Evolutionary conservation across 2,888 invertebrate genomes (phyloP).

Genomic region (Ariolimax columbianus): DNA sequence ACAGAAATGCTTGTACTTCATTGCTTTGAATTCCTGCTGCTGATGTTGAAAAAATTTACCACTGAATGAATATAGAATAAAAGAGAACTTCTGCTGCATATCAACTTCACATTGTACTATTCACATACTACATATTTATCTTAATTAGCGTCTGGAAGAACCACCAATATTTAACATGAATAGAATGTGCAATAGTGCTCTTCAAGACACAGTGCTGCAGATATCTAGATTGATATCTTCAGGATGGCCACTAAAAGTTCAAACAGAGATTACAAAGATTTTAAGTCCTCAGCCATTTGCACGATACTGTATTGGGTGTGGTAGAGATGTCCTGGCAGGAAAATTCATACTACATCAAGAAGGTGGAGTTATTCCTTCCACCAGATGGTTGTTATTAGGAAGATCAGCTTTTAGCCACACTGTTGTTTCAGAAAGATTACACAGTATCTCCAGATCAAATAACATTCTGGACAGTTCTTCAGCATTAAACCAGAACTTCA

Average conservation of each 20-base stretch:
- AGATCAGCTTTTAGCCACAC: neutral
- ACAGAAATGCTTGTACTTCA: neutral
- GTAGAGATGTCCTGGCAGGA: neutral
- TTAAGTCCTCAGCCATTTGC: neutral
- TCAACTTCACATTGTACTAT: neutral
- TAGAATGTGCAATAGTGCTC: neutral
- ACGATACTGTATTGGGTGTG: neutral
- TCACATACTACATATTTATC: neutral
- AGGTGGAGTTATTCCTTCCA: neutral
- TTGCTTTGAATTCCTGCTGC: conserved; percentile 29
- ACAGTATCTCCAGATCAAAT: neutral
- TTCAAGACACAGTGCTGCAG: no score
- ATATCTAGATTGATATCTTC: neutral
- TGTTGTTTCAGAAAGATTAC: neutral
- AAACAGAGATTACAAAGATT: neutral
- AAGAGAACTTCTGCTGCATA: neutral
- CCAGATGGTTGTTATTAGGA: neutral
- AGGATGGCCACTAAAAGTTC: neutral
- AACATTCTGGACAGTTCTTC: neutral
- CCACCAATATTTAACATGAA: neutral
- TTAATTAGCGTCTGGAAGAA: neutral
- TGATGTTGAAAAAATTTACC: conserved; percentile 25
- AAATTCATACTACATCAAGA: neutral
- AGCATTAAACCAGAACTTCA: neutral
- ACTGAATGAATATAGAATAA: neutral